phyloP scores from a whole-genome alignment of 1,140 invertebrate species.

The Penaeus chinensis region DNA sequence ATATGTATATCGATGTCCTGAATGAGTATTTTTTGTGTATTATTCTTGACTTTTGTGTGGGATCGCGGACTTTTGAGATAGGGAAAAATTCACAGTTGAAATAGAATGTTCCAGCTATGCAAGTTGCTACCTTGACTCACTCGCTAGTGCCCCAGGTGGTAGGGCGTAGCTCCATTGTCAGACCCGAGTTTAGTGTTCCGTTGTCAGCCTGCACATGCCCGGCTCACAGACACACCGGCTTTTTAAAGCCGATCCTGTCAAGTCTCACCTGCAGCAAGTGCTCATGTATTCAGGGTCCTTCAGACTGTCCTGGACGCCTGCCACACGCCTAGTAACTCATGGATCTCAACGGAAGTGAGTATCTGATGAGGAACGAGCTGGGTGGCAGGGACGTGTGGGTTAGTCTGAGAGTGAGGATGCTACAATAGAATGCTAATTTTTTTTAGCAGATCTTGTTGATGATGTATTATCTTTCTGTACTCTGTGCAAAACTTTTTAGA shows the following conservation, averaged over 20 bases:
- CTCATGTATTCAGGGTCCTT: conserved; percentile 62
- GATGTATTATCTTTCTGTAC: conserved; percentile 51
- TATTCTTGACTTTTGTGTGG: conserved; percentile 57
- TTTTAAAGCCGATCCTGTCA: conserved; percentile 37
- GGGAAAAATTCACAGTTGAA: conserved; percentile 55
- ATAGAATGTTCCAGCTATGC: conserved; percentile 60
- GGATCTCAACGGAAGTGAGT: background rate
- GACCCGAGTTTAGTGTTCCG: conserved; percentile 59
- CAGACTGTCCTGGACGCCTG: conserved; percentile 52
- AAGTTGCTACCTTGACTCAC: conserved; percentile 59
- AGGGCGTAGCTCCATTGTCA: conserved; percentile 56
- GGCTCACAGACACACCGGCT: conserved; percentile 58
- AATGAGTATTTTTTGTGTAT: conserved; percentile 55
- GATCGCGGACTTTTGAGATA: conserved; percentile 58
- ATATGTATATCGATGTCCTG: conserved; percentile 49
- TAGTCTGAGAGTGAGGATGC: conserved; percentile 63
- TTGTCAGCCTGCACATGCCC: conserved; percentile 52
- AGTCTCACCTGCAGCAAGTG: conserved; percentile 59
- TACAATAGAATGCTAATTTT: conserved; percentile 54
- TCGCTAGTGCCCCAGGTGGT: conserved; percentile 53
- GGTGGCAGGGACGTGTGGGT: conserved; percentile 36
- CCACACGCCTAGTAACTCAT: conserved; percentile 9
- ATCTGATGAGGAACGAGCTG: background rate
- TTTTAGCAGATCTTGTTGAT: conserved; percentile 45
- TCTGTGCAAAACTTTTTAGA: conserved; percentile 46